phyloP scores from a whole-genome alignment of 2,113 vertebrate species.

The Natator depressus region DNA sequence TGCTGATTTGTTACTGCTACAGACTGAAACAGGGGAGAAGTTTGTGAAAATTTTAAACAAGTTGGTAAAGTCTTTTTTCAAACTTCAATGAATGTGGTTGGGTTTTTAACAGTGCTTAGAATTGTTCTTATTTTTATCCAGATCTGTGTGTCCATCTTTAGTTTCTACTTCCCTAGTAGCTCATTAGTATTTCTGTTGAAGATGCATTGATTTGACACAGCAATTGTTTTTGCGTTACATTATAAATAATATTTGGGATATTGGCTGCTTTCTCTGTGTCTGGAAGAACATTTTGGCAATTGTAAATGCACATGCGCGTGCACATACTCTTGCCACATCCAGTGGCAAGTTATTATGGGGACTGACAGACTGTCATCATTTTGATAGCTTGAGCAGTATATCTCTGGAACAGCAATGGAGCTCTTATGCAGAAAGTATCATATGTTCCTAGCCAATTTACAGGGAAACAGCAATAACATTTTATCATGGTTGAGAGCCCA shows the following conservation, averaged over 20 bases:
- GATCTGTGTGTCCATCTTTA: not conserved
- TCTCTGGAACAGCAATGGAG: conserved; percentile 90
- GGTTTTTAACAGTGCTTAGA: not conserved
- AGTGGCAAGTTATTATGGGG: conserved; percentile 90
- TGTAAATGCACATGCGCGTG: conserved; percentile 75
- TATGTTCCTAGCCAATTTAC: conserved; percentile 95
- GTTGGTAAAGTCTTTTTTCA: conserved; percentile 4
- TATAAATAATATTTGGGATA: conserved; percentile 72
- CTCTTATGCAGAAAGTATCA: conserved; percentile 91
- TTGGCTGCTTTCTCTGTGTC: conserved; percentile 71
- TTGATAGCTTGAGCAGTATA: conserved; percentile 92
- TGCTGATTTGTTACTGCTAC: not conserved
- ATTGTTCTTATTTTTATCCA: not conserved
- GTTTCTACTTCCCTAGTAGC: conserved; percentile 51
- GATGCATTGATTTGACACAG: conserved; percentile 66
- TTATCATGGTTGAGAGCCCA: conserved; percentile 95
- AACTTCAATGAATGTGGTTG: conserved; percentile 16
- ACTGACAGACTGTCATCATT: conserved; percentile 96
- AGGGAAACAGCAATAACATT: conserved; percentile 94
- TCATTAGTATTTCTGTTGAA: conserved; percentile 68
- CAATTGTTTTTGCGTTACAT: conserved; percentile 67
- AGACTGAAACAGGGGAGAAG: not conserved
- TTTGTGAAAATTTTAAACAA: not conserved
- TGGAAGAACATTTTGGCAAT: conserved; percentile 80
- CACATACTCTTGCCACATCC: conserved; percentile 73